Percentiles rank a stretch among this genome's conserved stretches.
phyloP scores from a whole-genome alignment of 1,140 invertebrate species.

The Drosophila ercepeae region DNA sequence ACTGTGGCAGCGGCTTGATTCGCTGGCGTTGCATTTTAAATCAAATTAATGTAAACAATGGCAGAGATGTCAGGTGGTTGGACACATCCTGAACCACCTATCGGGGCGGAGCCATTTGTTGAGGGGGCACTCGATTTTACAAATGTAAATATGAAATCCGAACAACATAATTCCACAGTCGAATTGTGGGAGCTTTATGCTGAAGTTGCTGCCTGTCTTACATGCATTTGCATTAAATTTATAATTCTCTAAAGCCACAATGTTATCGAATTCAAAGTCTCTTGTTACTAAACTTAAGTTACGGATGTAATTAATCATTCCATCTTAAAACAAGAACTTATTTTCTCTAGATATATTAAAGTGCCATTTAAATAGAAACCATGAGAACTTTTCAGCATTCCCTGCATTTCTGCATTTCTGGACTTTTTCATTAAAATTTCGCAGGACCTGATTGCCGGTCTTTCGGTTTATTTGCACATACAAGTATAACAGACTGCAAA shows the following conservation, averaged over 20 bases:
- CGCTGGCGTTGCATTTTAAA: conserved; percentile 61
- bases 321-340: no score
- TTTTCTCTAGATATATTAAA: no score
- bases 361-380: neutral
- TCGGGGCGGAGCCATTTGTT: neutral
- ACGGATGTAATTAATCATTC: neutral
- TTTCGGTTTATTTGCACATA: conserved; percentile 35
- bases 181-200: conserved; percentile 26
- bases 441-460: conserved; percentile 28
- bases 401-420: conserved; percentile 13
- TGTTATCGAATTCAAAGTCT: no score
- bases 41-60: conserved; percentile 74
- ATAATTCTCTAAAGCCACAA: conserved; percentile 37
- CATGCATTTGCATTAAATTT: conserved; percentile 28
- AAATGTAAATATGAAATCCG: conserved; percentile 41
- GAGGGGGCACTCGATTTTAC: conserved; percentile 25
- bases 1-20: conserved; percentile 6
- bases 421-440: conserved; percentile 37
- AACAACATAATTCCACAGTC: conserved; percentile 34
- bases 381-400: conserved; percentile 12
- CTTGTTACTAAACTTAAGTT: neutral
- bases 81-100: conserved; percentile 21
- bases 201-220: conserved; percentile 2
- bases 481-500: conserved; percentile 44
- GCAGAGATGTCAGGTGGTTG: conserved; percentile 42